Base-by-base conservation (phyloP, 2,113 vertebrate genomes). In the Lontra canadensis region DNA sequence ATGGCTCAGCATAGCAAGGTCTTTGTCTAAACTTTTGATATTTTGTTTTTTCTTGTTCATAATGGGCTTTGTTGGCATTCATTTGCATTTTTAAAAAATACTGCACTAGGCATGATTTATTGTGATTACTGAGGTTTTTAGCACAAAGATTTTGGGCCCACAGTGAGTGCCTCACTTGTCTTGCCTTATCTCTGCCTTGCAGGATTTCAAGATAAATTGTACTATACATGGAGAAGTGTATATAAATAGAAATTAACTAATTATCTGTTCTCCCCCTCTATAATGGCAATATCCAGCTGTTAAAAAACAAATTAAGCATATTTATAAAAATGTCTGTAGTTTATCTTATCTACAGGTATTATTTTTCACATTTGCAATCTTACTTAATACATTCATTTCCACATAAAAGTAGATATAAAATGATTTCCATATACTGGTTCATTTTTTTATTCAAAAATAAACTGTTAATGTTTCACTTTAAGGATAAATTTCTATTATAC, bases 311-410 rank as follows among this genome's bases (percentile, higher is more conserved):
- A 69, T 59, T 74, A 83, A 71, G 67, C 18, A 21, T 34, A 96
- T 84, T 87, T 86, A 78, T 92, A 36, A 79, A 92, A 94, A 42
- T 94, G 4, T 42, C 9, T 92, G 26, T 31, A 49, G 17, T 80
- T 79, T 84, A 52, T 57, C n/a, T 57, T 81, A 61, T 26, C 47
- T 89, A 71, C 31, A 76, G 18, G 6, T 94, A 57, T 87, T 92
- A 92, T 67, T 82, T 96, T 82, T 89, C 36, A 92, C 31, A 79
- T 67, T 90, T 97, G 23, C 21, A 83, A 47, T 96, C 92, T 97
- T 83, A 47, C 47, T 85, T 96, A 90, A 61, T 57, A 76, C 20
- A 49, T 74, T 6, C 4, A 78, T 86, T 85, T 94, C 26, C 10
- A 92, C 7, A 82, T 59, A 18, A 93, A 95, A 97, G 92, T 74